These are phyloP conservation scores for Diogma glabrata DNA, from an alignment of 2,888 invertebrate species.

Conservation along the genomic window DNA sequence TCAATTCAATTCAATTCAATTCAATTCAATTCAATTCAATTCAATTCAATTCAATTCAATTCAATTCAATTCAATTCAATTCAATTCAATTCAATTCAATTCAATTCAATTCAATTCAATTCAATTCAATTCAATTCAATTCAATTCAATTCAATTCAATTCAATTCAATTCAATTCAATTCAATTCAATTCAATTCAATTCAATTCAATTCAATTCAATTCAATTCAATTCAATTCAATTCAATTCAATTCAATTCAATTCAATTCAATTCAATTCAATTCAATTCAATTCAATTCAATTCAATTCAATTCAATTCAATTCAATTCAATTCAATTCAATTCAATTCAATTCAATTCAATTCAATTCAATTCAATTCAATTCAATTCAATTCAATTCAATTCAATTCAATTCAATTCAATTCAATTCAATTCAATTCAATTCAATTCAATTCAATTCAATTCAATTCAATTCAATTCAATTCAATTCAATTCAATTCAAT, in stretches of 20 bases:
- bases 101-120: neutral
- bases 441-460: too few relatives aligned
- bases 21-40: neutral
- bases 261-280: too few relatives aligned
- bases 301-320: too few relatives aligned
- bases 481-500: too few relatives aligned
- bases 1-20: too few relatives aligned
- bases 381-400: too few relatives aligned
- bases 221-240: neutral
- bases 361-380: neutral
- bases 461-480: too few relatives aligned
- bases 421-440: too few relatives aligned
- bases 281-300: too few relatives aligned
- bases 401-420: too few relatives aligned
- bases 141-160: neutral
- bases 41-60: neutral
- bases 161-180: neutral
- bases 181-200: neutral
- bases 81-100: neutral
- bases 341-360: neutral
- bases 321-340: neutral
- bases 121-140: neutral
- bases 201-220: neutral
- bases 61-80: neutral
- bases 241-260: neutral